phyloP scores from a whole-genome alignment of 1,140 invertebrate genomes.

The Macrostomum lignano region DNA sequence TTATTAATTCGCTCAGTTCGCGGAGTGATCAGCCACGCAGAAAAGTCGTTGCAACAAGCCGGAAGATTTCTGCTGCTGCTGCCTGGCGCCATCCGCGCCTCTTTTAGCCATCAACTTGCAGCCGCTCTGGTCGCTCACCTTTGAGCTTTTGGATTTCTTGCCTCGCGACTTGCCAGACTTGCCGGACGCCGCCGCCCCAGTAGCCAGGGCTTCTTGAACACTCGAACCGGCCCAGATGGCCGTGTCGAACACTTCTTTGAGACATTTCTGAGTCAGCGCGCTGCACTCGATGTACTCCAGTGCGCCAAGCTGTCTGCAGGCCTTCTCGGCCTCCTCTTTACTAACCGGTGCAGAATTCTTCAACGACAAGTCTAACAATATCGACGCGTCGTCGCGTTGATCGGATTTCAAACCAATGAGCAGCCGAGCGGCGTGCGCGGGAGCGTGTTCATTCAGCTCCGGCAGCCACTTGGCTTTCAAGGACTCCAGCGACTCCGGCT shows the following conservation, averaged over 20 bases:
- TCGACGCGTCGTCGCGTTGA: not conserved
- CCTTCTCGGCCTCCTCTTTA: slow-evolving; percentile 9
- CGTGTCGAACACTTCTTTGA: slow-evolving; percentile 67
- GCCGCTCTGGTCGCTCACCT: no score
- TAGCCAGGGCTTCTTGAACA: no score
- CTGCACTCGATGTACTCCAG: slow-evolving; percentile 68
- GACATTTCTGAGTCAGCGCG: slow-evolving; percentile 58
- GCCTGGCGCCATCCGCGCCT: no score
- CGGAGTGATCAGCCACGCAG: no score
- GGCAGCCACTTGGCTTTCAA: slow-evolving; percentile 2
- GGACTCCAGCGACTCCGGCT: not conserved
- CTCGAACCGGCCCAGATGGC: slow-evolving; percentile 44
- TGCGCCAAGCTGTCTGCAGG: slow-evolving; percentile 31
- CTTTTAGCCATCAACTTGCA: no score
- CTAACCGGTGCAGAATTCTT: not conserved
- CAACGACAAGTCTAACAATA: not conserved
- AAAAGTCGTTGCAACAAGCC: no score
- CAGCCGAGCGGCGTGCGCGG: not conserved
- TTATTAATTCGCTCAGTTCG: no score
- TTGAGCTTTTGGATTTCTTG: no score
- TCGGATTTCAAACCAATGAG: slow-evolving; percentile 5
- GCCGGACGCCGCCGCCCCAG: no score
- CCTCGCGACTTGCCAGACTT: no score
- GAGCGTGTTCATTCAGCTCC: not conserved
- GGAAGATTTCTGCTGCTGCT: no score